Conservation (phyloP, 1,140 invertebrate genomes). For the Drosophila sp. region DNA sequence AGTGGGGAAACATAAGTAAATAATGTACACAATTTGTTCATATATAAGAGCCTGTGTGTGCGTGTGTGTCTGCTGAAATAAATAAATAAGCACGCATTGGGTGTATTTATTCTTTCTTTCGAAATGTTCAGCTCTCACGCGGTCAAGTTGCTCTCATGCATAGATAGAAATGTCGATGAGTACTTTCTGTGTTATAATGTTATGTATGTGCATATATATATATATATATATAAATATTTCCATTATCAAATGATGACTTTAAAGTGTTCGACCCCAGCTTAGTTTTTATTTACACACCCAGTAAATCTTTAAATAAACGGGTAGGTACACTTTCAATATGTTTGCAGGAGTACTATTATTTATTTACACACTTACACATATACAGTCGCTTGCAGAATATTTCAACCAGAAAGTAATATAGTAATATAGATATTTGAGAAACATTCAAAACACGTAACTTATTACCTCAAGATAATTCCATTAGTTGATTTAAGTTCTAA, state of each 20-base stretch:
- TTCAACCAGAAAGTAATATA: not conserved
- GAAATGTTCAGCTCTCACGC: conserved; percentile 25
- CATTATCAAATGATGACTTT: conserved; percentile 18
- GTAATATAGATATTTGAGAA: not conserved
- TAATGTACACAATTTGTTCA: not conserved
- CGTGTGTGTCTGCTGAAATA: not conserved
- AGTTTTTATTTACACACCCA: conserved; percentile 10
- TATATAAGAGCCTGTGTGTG: not conserved
- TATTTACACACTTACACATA: not conserved
- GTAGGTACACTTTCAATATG: not conserved
- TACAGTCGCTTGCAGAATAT: not conserved
- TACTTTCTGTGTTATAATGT: conserved; percentile 24
- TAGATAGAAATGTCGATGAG: conserved; percentile 33
- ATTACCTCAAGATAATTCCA: too few species aligned
- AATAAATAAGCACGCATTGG: conserved; percentile 2
- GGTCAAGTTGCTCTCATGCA: conserved; percentile 28
- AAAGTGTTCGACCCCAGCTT: conserved; percentile 19
- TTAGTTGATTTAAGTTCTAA: too few species aligned
- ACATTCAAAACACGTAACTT: too few species aligned
- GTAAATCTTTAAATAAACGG: not conserved
- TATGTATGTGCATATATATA: too few species aligned
- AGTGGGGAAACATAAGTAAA: conserved; percentile 12
- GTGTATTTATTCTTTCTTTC: conserved; percentile 6
- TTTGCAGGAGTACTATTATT: not conserved
- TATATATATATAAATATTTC: not conserved